These are phyloP conservation scores for Phasia obesa DNA, from an alignment of 2,888 invertebrate genomes.

Conservation along the genomic window DNA sequence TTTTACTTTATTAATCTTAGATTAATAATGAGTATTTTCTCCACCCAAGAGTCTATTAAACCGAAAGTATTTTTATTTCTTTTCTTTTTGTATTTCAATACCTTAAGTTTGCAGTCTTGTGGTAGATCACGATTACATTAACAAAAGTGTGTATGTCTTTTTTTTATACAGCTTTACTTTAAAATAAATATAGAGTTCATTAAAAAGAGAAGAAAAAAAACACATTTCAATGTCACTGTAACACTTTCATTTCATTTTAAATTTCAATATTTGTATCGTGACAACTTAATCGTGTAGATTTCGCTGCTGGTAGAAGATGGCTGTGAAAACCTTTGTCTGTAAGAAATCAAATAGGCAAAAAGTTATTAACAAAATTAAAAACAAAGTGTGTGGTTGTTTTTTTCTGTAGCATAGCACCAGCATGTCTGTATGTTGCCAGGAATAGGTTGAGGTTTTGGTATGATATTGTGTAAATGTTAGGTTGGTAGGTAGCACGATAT, in stretches of 20 bases:
- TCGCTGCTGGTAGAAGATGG: slow-evolving; percentile 41
- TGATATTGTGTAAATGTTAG: not conserved
- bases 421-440: not conserved
- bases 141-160: slow-evolving; percentile 19
- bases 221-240: slow-evolving; percentile 66
- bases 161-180: not conserved
- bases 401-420: slow-evolving; percentile 1
- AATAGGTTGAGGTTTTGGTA: slow-evolving; percentile 20
- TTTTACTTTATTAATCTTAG: slow-evolving; percentile 16
- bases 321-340: slow-evolving; percentile 55
- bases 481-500: slow-evolving; percentile 23
- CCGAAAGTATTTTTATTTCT: not conserved
- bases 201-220: slow-evolving; percentile 30
- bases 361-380: slow-evolving; percentile 36
- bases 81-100: not conserved
- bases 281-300: slow-evolving; percentile 59
- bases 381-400: slow-evolving; percentile 41
- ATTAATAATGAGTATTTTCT: slow-evolving; percentile 14
- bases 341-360: not conserved
- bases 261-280: slow-evolving; percentile 52
- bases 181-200: slow-evolving; percentile 21
- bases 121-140: slow-evolving; percentile 43
- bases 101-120: not conserved
- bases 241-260: slow-evolving; percentile 64
- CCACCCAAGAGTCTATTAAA: not conserved